Conservation (phyloP, 2,113 vertebrate species). For the Atlantisia rogersi region DNA sequence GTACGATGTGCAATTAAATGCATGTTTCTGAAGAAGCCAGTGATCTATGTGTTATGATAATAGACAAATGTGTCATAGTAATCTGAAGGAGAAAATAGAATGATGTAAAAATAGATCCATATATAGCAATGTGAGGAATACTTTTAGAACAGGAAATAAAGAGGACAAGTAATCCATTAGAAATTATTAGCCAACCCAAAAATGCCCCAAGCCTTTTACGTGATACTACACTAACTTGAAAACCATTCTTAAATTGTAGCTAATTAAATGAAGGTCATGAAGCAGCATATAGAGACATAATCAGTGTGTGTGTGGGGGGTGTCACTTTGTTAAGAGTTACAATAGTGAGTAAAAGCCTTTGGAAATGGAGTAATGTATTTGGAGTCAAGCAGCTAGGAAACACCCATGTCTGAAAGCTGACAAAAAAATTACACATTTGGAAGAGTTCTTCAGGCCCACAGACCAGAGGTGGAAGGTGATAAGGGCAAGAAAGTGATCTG, state of each 20-base stretch:
- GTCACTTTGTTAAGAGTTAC: background rate
- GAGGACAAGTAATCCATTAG: slow-evolving; percentile 6
- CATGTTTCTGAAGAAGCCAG: background rate
- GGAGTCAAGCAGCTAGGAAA: background rate
- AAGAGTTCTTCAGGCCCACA: background rate
- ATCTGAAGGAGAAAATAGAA: background rate
- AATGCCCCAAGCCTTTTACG: background rate
- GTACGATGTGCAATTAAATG: background rate
- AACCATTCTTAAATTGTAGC: background rate
- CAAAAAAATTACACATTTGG: background rate
- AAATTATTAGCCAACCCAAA: background rate
- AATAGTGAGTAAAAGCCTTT: background rate
- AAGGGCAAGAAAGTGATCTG: background rate
- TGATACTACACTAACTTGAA: background rate
- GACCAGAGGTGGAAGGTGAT: background rate
- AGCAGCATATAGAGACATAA: background rate
- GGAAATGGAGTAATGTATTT: background rate
- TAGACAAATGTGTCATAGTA: background rate
- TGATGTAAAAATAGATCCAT: background rate
- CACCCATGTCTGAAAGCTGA: background rate
- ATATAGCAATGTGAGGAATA: background rate
- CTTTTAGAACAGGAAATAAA: slow-evolving; percentile 31
- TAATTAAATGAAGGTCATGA: background rate
- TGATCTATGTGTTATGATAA: background rate
- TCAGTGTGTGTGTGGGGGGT: background rate